These are phyloP conservation scores for Brachionus koreanus DNA, from an alignment of 1,140 invertebrate species.

Conservation along the genomic window DNA sequence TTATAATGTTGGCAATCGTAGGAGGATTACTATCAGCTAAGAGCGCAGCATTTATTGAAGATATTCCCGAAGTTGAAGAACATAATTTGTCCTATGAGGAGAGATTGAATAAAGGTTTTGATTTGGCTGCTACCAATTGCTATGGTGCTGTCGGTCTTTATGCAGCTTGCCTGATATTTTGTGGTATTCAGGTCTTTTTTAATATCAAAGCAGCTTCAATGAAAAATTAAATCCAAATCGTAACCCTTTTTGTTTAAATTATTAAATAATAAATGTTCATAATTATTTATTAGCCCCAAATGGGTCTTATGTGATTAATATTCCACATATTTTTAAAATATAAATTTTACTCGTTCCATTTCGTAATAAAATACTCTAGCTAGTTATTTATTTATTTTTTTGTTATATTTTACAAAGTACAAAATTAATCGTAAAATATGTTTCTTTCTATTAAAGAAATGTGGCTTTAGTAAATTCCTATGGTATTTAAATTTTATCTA, in stretches of 20 bases:
- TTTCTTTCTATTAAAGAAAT: too few relatives aligned
- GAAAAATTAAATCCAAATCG: conserved; percentile 7
- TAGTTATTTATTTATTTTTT: too few relatives aligned
- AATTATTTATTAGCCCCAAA: not conserved
- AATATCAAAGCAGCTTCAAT: conserved; percentile 10
- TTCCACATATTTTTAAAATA: not conserved
- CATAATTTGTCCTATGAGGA: not conserved
- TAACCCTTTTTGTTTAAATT: not conserved
- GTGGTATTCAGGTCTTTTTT: conserved; percentile 21
- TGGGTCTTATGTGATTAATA: not conserved
- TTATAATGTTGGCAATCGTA: conserved; percentile 43
- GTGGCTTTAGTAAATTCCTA: too few relatives aligned
- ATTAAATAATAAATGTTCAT: not conserved
- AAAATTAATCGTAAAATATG: too few relatives aligned
- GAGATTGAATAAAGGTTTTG: not conserved
- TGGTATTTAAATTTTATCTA: too few relatives aligned
- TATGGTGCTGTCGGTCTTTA: conserved; percentile 42
- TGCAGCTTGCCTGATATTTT: conserved; percentile 11
- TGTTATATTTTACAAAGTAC: too few relatives aligned
- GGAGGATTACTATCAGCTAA: conserved; percentile 28
- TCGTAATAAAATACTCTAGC: not conserved
- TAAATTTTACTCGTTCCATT: not conserved
- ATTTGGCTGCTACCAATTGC: conserved; percentile 30
- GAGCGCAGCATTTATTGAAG: conserved; percentile 38
- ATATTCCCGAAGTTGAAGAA: conserved; percentile 17